Evolutionary conservation across 1,140 invertebrate genomes (phyloP).

Genomic region (Drosophila prosaltans): DNA sequence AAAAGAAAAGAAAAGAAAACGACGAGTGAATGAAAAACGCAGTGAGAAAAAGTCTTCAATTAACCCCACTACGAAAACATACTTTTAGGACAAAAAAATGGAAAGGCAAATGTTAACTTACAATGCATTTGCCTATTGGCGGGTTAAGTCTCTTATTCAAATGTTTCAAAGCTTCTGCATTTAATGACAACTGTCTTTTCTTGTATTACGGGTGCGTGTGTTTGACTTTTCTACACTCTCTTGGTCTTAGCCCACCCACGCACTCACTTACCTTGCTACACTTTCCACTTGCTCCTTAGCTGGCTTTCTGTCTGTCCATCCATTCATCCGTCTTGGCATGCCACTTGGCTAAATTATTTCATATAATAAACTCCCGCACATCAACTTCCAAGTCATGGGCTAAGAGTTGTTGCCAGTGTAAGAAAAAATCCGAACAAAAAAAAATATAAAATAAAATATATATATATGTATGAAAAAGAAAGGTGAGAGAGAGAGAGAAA

Average conservation of each 20-base stretch:
- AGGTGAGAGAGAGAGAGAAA: background rate
- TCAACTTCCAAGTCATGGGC: conserved; percentile 8
- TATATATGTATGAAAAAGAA: background rate
- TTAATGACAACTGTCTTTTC: conserved; percentile 69
- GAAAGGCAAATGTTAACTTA: conserved; percentile 42
- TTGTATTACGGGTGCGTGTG: conserved; percentile 10
- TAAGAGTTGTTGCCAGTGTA: conserved; percentile 18
- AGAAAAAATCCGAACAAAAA: background rate
- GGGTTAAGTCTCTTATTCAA: conserved; percentile 43
- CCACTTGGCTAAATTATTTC: conserved; percentile 74
- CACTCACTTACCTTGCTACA: background rate
- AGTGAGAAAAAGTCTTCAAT: background rate
- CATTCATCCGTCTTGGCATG: conserved; percentile 38
- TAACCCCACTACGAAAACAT: background rate
- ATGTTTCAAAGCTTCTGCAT: conserved; percentile 53
- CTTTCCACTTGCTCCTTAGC: background rate
- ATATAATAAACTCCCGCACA: conserved; percentile 71
- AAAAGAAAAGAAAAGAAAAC: background rate
- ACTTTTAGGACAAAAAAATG: background rate
- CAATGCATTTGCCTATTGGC: conserved; percentile 30
- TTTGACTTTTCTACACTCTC: conserved; percentile 12
- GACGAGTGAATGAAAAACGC: background rate
- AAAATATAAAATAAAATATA: too few relatives aligned
- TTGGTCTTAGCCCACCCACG: too few relatives aligned
- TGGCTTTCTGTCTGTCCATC: background rate